Evolutionary conservation across 2,888 invertebrate genomes (phyloP).

Genomic region (Ophion obscuratus): DNA sequence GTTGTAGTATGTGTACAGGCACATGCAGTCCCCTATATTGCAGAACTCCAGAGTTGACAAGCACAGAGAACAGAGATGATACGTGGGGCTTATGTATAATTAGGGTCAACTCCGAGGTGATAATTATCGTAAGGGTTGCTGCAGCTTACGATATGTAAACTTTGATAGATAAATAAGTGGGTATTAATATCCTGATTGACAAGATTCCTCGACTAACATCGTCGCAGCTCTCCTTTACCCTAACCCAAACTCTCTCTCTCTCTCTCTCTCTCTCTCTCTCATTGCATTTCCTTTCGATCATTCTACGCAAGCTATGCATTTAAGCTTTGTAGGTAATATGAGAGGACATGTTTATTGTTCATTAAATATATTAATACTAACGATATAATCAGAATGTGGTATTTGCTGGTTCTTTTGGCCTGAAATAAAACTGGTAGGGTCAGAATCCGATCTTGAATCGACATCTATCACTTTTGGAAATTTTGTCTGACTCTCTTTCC

Average conservation of each 20-base stretch:
- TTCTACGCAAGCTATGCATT: neutral
- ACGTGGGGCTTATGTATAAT: conserved; percentile 49
- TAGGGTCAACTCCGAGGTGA: conserved; percentile 48
- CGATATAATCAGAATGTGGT: neutral
- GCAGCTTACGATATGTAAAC: neutral
- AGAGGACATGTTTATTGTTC: neutral
- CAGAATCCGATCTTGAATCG: too few relatives aligned
- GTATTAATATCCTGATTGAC: conserved; percentile 39
- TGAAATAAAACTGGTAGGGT: too few relatives aligned
- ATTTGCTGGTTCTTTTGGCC: too few relatives aligned
- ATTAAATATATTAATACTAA: neutral
- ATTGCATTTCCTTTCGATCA: neutral
- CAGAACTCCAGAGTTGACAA: conserved; percentile 33
- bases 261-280: neutral
- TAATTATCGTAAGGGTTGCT: conserved; percentile 33
- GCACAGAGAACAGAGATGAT: conserved; percentile 27
- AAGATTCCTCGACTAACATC: neutral
- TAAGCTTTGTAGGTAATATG: too few relatives aligned
- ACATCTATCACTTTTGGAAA: too few relatives aligned
- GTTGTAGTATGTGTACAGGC: conserved; percentile 25
- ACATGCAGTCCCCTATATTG: conserved; percentile 18
- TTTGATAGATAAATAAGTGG: conserved; percentile 41
- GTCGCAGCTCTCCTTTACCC: neutral
- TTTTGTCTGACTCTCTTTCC: too few relatives aligned
- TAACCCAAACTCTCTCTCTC: neutral